Base-by-base conservation (phyloP, 2,113 vertebrate genomes). In the Falcunculus frontatus region DNA sequence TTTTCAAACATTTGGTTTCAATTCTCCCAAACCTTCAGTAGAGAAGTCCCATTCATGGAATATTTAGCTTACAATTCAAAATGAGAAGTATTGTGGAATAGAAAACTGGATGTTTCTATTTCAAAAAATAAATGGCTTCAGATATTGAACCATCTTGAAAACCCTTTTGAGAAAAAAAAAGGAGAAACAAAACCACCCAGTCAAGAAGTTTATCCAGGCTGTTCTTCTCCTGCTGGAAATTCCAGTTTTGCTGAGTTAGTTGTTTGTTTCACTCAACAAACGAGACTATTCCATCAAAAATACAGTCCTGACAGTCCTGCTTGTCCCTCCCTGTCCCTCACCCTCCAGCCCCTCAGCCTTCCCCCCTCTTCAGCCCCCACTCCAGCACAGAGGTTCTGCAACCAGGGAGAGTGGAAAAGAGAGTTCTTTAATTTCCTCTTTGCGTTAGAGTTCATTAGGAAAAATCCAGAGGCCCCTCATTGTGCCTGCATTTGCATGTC, bases 1-100 rank as follows among this genome's bases (percentile, higher is more conserved):
- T 78, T 82, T 89, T 92, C 41, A 72, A 92, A 97, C 93, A 95
- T 96, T 95, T 95, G 94, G 86, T 95, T 96, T 94, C 89, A 96
- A 95, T 96, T 97, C 89, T 77, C 63, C 37, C 76, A 57, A 50
- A 90, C 59, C 39, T 90, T 91, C 33, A 7, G 56, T 17, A 91
- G 78, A 95, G 80, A 57, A 96, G 76, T 39, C 47, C 35, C 83
- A 37, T 78, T 96, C 91, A 82, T 81, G 72, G 52, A 78, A 67
- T 52, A 75, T 72, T 84, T 73, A 32, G 44, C 84, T 92, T 69
- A 70, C 62, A 52, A 65, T 56, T 89, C 84, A 50, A 90, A 93
- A 77, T 39, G 25, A 70, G 37, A 95, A 75, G 42, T 59, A 67
- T 59, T 72, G 59, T 0, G 1, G 77, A 44, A 35, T 59, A 74